A percentile compares a stretch with the other conserved stretches of the same genome.
Conservation (phyloP, 2,888 invertebrate species). For the Dexiosoma caninum region DNA sequence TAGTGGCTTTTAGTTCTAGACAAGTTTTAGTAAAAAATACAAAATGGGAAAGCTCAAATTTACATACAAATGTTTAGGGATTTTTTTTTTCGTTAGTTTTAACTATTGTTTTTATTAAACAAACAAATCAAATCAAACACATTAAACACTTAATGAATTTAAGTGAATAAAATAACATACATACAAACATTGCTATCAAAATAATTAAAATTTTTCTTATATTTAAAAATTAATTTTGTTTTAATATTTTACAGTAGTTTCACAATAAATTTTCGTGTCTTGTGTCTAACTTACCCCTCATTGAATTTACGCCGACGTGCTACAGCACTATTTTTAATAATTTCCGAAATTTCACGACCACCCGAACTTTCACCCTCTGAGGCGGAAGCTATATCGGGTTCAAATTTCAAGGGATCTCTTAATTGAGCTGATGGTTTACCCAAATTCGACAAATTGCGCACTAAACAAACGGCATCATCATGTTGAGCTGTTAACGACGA, state of each 20-base stretch:
- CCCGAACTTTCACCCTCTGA: conserved; percentile 79
- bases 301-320: conserved; percentile 77
- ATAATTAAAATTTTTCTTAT: background rate
- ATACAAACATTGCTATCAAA: conserved; percentile 15
- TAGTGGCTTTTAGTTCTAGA: background rate
- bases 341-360: conserved; percentile 78
- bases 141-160: conserved; percentile 3
- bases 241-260: background rate
- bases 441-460: conserved; percentile 75
- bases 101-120: background rate
- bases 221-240: background rate
- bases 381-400: conserved; percentile 70
- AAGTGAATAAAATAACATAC: background rate
- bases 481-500: conserved; percentile 65
- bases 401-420: conserved; percentile 48
- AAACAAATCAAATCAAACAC: conserved; percentile 22
- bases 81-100: too few relatives aligned
- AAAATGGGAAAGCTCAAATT: background rate
- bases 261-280: background rate
- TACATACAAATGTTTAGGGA: conserved; percentile 6
- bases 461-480: conserved; percentile 75
- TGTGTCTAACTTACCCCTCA: conserved; percentile 78
- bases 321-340: conserved; percentile 79
- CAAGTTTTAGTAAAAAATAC: background rate
- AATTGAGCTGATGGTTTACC: conserved; percentile 66